Evolutionary conservation across 1,140 invertebrate genomes (phyloP).

Genomic region (Heliconius congener): DNA sequence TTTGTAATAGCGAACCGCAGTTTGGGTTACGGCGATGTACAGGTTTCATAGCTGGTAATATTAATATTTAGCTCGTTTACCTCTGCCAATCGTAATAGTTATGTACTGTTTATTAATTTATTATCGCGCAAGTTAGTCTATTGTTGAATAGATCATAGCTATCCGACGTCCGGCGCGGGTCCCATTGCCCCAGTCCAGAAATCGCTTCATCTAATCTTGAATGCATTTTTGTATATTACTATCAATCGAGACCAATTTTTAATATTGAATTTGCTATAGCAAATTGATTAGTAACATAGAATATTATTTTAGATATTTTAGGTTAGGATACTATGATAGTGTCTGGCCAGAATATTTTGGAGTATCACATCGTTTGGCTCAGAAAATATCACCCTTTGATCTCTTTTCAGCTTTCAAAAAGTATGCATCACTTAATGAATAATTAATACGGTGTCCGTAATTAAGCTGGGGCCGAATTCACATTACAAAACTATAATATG

Average conservation of each 20-base stretch:
- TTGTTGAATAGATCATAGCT: slow-evolving; percentile 81
- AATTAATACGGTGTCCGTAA: slow-evolving; percentile 70
- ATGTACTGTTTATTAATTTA: slow-evolving; percentile 80
- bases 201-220: slow-evolving; percentile 70
- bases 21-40: slow-evolving; percentile 81
- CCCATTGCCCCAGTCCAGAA: slow-evolving; percentile 41
- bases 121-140: slow-evolving; percentile 77
- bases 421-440: slow-evolving; percentile 44
- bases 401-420: slow-evolving; percentile 81
- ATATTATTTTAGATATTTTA: slow-evolving; percentile 81
- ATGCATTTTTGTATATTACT: slow-evolving; percentile 74
- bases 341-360: slow-evolving; percentile 81
- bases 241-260: slow-evolving; percentile 79
- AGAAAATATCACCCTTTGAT: slow-evolving; percentile 81
- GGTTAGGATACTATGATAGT: slow-evolving; percentile 81
- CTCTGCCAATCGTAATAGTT: slow-evolving; percentile 82
- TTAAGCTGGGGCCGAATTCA: slow-evolving; percentile 23
- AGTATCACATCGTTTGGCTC: slow-evolving; percentile 81
- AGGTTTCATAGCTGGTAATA: slow-evolving; percentile 81
- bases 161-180: slow-evolving; percentile 57
- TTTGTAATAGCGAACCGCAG: slow-evolving; percentile 71
- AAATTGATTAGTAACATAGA: slow-evolving; percentile 76
- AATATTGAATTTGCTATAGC: slow-evolving; percentile 77
- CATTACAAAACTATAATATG: background rate
- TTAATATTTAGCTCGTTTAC: slow-evolving; percentile 81